These are phyloP conservation scores for Drosophila paracracens DNA, from an alignment of 2,888 invertebrate species.

Conservation along the genomic window DNA sequence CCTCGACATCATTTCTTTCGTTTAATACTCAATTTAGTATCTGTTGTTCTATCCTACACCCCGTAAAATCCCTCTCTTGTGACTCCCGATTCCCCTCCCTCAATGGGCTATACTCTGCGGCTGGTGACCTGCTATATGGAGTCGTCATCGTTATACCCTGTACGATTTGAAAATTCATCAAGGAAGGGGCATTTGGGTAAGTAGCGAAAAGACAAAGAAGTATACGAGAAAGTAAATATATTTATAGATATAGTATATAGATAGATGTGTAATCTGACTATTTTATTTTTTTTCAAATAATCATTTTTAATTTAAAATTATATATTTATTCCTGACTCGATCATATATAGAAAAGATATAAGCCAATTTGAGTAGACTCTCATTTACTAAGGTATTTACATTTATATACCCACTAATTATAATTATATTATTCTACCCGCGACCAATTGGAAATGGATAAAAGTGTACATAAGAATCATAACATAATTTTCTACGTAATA, in stretches of 20 bases:
- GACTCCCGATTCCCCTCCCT: neutral
- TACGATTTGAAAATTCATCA: neutral
- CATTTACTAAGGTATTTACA: too few relatives aligned
- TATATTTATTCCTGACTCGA: too few relatives aligned
- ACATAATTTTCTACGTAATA: too few relatives aligned
- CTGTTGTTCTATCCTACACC: constrained; percentile 42
- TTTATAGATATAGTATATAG: neutral
- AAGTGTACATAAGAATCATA: too few relatives aligned
- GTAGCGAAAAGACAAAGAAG: neutral
- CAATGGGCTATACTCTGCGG: neutral
- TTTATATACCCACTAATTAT: too few relatives aligned
- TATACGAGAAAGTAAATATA: neutral
- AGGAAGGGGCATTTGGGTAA: neutral
- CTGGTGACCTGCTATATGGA: neutral
- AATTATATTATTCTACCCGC: too few relatives aligned
- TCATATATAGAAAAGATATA: too few relatives aligned
- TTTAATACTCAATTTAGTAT: constrained; percentile 78
- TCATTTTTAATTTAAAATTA: too few relatives aligned
- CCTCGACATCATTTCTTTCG: constrained; percentile 76
- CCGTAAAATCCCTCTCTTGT: neutral
- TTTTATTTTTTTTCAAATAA: too few relatives aligned
- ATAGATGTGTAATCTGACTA: too few relatives aligned
- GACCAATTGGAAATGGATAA: too few relatives aligned
- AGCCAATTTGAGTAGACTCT: too few relatives aligned
- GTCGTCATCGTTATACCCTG: constrained; percentile 10